Percentiles rank a stretch among this genome's conserved stretches.
phyloP scores from a whole-genome alignment of 2,797 vertebrate genomes.

The Ctenopoma kingsleyae region DNA sequence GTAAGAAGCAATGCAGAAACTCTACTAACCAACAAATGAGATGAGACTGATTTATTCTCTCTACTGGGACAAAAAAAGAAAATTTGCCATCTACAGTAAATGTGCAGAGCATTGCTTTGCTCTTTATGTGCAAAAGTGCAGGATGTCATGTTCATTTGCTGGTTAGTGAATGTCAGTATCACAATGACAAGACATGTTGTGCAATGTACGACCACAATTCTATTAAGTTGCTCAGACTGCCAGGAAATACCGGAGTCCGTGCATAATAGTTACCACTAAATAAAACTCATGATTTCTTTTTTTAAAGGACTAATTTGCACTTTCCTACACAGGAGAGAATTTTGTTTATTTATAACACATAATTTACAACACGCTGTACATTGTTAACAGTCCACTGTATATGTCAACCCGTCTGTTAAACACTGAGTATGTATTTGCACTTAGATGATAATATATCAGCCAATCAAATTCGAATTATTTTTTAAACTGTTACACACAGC shows the following conservation, averaged over 20 bases:
- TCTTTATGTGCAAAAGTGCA: slow-evolving; percentile 42
- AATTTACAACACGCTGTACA: no score
- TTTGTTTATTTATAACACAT: no score
- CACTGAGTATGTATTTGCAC: no score
- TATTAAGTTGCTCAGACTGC: not conserved
- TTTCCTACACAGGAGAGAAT: no score
- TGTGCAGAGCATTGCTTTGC: slow-evolving; percentile 27
- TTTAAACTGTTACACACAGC: no score
- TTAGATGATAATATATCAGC: no score
- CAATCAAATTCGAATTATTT: no score
- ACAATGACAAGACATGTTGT: not conserved
- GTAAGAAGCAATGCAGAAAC: not conserved
- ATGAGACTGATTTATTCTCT: not conserved
- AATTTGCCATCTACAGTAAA: no score
- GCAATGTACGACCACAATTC: slow-evolving; percentile 11
- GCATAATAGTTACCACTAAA: not conserved
- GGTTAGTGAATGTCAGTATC: slow-evolving; percentile 30
- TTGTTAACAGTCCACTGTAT: no score
- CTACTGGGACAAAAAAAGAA: not conserved
- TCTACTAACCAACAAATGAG: not conserved
- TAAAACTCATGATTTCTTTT: not conserved
- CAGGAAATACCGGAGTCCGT: not conserved
- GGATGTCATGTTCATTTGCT: not conserved
- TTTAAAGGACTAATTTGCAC: no score
- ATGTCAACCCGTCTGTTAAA: no score